These are phyloP conservation scores for Heterodera carotae DNA, from an alignment of 1,140 invertebrate species.

Conservation along the genomic window DNA sequence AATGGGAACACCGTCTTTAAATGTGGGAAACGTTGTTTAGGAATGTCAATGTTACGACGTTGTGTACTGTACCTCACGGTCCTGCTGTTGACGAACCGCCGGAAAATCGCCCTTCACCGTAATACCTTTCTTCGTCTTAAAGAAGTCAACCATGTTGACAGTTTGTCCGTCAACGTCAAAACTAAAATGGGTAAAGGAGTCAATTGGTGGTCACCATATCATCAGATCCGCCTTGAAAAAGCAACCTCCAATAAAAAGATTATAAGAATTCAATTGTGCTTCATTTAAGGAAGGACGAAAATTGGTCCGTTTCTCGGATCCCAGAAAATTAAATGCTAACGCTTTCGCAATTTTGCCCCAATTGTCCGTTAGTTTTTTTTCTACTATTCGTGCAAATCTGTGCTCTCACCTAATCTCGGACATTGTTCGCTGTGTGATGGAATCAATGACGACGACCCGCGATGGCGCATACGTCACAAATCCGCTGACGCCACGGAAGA, in stretches of 20 bases:
- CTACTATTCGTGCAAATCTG: too few relatives aligned
- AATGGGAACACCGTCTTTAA: slow-evolving; percentile 24
- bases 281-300: too few relatives aligned
- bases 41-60: neutral
- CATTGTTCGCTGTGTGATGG: slow-evolving; percentile 23
- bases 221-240: neutral
- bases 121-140: slow-evolving; percentile 15
- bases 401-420: slow-evolving; percentile 18
- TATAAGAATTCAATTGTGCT: too few relatives aligned
- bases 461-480: slow-evolving; percentile 37
- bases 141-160: slow-evolving; percentile 28
- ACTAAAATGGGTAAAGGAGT: slow-evolving; percentile 10
- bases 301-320: too few relatives aligned
- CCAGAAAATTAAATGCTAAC: too few relatives aligned
- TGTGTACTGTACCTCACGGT: slow-evolving; percentile 1
- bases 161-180: slow-evolving; percentile 11
- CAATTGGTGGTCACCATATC: neutral
- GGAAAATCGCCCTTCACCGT: slow-evolving; percentile 8
- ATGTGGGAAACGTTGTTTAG: neutral
- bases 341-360: too few relatives aligned
- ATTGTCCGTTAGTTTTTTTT: neutral
- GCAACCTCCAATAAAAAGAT: neutral
- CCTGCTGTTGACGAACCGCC: slow-evolving; percentile 4
- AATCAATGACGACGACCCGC: slow-evolving; percentile 31
- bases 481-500: slow-evolving; percentile 34